These are phyloP conservation scores for Pseudorectes ferrugineus DNA, from an alignment of 2,113 vertebrate genomes.

Conservation along the genomic window DNA sequence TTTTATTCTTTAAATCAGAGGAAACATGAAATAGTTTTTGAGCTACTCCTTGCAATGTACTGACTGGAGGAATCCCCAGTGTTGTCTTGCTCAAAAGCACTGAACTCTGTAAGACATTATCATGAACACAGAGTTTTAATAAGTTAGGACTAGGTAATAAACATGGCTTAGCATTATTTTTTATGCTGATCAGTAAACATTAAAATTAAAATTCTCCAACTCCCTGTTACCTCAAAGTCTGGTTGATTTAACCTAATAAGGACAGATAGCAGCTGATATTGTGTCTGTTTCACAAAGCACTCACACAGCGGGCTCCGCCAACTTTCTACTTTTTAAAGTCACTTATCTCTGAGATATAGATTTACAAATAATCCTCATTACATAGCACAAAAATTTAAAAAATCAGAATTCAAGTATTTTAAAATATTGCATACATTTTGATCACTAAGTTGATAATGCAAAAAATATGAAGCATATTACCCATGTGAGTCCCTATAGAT, in stretches of 20 bases:
- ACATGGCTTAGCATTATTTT: background rate
- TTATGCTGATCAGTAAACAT: background rate
- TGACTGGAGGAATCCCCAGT: background rate
- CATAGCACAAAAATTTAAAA: background rate
- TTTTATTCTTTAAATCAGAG: background rate
- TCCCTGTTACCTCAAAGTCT: background rate
- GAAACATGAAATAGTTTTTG: background rate
- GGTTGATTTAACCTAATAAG: conserved; percentile 31
- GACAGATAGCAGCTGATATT: background rate
- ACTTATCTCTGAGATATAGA: background rate
- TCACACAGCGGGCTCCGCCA: background rate
- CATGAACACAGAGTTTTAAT: background rate
- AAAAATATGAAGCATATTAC: background rate
- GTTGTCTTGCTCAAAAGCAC: background rate
- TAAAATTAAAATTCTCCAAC: background rate
- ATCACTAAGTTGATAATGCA: background rate
- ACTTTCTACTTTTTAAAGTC: background rate
- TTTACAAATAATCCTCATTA: background rate
- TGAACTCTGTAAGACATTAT: background rate
- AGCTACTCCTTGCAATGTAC: background rate
- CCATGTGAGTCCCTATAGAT: background rate
- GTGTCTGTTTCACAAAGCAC: background rate
- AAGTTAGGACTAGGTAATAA: background rate
- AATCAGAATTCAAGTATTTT: background rate
- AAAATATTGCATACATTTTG: background rate